Percentiles rank a stretch among this genome's conserved stretches.
Conservation (phyloP, 2,888 invertebrate genomes). For the Stenolophus ochropezus region DNA sequence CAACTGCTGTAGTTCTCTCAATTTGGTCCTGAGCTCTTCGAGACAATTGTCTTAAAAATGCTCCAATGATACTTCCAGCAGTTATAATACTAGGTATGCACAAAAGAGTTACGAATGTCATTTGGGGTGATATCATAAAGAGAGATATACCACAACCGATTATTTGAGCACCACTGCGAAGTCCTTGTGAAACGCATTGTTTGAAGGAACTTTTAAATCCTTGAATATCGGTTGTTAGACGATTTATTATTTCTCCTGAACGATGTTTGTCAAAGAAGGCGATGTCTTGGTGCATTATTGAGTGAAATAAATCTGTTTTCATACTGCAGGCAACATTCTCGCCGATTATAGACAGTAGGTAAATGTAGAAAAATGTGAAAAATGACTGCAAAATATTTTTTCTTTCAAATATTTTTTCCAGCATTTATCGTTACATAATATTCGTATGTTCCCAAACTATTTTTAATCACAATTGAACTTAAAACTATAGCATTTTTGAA, state of each 20-base stretch:
- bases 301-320: conserved; percentile 87
- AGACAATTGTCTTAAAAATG: conserved; percentile 84
- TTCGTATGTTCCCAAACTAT: no score
- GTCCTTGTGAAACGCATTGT: conserved; percentile 92
- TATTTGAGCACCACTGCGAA: conserved; percentile 91
- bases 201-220: conserved; percentile 99
- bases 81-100: conserved; percentile 90
- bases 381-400: conserved; percentile 77
- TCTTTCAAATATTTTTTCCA: not conserved
- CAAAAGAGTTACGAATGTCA: conserved; percentile 89
- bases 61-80: conserved; percentile 89
- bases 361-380: conserved; percentile 93
- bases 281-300: conserved; percentile 90
- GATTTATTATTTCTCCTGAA: conserved; percentile 93
- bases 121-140: conserved; percentile 90
- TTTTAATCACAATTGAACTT: no score
- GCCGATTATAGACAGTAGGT: conserved; percentile 89
- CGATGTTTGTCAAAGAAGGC: conserved; percentile 93
- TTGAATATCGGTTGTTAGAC: conserved; percentile 94
- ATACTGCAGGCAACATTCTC: conserved; percentile 90
- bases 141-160: conserved; percentile 85
- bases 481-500: no score
- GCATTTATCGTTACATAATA: no score
- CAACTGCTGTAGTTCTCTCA: conserved; percentile 90
- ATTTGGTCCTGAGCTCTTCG: conserved; percentile 89